Conservation (phyloP, 2,797 vertebrate species). For the Clangula hyemalis region DNA sequence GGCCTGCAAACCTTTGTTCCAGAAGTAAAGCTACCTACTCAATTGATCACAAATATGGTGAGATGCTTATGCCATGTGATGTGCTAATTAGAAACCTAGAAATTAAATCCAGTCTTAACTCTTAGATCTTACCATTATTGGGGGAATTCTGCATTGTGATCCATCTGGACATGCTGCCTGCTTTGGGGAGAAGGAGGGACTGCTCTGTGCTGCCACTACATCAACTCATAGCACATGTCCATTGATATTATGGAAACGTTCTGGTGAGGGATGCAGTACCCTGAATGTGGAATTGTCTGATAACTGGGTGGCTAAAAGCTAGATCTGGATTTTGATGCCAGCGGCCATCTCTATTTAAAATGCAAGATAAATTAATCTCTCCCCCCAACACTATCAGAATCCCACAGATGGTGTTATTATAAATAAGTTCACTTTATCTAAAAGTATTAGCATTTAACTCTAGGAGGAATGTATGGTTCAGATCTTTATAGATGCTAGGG, state of each 20-base stretch:
- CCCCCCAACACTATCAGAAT: slow-evolving; percentile 67
- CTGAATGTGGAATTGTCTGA: slow-evolving; percentile 50
- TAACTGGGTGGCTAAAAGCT: slow-evolving; percentile 47
- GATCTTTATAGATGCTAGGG: slow-evolving; percentile 41
- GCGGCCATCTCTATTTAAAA: slow-evolving; percentile 66
- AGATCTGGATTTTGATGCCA: slow-evolving; percentile 60
- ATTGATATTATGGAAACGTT: neutral
- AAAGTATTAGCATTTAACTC: slow-evolving; percentile 68
- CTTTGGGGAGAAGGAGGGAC: neutral
- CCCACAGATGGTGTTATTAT: slow-evolving; percentile 51
- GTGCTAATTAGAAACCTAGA: neutral
- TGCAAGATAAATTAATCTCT: slow-evolving; percentile 71
- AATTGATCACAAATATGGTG: neutral
- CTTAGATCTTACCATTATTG: neutral
- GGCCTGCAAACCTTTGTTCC: neutral
- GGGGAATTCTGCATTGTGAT: neutral
- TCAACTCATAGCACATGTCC: neutral
- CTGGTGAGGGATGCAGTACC: neutral
- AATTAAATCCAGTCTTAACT: neutral
- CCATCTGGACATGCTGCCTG: neutral
- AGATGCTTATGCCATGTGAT: neutral
- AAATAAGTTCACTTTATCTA: slow-evolving; percentile 71
- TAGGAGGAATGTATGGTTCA: slow-evolving; percentile 50
- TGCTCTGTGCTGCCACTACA: neutral
- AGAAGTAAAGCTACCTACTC: neutral